Percentiles rank a stretch among this genome's conserved stretches.
Evolutionary conservation across 1,140 invertebrate species (phyloP).

Genomic region (Phenacoccus solenopsis): DNA sequence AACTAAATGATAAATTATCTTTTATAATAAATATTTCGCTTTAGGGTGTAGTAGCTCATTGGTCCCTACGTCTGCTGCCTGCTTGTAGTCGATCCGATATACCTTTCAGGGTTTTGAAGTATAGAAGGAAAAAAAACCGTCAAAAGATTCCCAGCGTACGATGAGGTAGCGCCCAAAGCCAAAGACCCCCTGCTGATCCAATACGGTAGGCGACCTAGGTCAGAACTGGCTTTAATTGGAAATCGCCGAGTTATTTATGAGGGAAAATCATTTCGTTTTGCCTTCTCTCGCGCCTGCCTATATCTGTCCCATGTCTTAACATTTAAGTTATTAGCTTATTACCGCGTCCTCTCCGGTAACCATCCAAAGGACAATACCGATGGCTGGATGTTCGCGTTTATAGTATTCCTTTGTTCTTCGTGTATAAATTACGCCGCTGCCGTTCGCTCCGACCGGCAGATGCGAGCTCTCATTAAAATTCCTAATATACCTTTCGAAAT

Average conservation of each 20-base stretch:
- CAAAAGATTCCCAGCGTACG: neutral
- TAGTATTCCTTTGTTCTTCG: too few species aligned
- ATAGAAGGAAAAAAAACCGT: neutral
- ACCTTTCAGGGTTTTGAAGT: neutral
- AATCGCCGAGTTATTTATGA: slow-evolving; percentile 10
- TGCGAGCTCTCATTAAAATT: too few species aligned
- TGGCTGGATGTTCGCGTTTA: too few species aligned
- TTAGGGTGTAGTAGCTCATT: slow-evolving; percentile 12
- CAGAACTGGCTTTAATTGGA: slow-evolving; percentile 6
- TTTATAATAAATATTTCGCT: slow-evolving; percentile 16
- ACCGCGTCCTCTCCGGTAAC: too few species aligned
- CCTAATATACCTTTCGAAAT: too few species aligned
- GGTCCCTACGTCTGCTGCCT: neutral
- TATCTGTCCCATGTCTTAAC: neutral
- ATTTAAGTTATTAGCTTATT: too few species aligned
- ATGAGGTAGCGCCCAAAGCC: slow-evolving; percentile 16
- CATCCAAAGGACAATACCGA: too few species aligned
- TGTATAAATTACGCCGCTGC: too few species aligned
- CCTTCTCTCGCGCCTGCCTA: neutral
- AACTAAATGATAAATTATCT: slow-evolving; percentile 10
- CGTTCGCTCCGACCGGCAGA: too few species aligned
- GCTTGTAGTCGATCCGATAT: neutral
- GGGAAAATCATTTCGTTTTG: slow-evolving; percentile 13
- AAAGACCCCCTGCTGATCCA: slow-evolving; percentile 11
- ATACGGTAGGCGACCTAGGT: slow-evolving; percentile 16